A percentile compares a stretch with the other conserved stretches of the same genome.
These are phyloP conservation scores for Coreoperca whiteheadi DNA, from an alignment of 2,113 vertebrate genomes.

Conservation along the genomic window DNA sequence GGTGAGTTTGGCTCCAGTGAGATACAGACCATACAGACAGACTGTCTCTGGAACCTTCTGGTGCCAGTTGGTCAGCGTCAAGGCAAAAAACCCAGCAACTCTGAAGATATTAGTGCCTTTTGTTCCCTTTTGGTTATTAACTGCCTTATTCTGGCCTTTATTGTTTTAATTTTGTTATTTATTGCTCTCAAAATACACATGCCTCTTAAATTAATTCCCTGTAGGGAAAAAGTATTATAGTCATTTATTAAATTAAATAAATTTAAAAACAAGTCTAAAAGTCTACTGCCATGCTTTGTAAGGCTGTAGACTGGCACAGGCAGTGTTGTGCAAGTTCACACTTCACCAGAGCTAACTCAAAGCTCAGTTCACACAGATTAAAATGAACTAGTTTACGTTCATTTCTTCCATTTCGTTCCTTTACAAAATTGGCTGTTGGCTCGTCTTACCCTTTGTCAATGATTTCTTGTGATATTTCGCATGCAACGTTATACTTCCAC, in stretches of 20 bases:
- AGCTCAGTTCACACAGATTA: no score
- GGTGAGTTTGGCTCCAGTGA: constrained; percentile 53
- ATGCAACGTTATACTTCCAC: no score
- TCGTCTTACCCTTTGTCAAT: no score
- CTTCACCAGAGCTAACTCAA: no score
- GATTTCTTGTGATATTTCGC: no score
- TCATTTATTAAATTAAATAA: background rate
- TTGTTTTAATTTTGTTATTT: constrained; percentile 3
- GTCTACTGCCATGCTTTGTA: background rate
- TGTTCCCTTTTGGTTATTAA: constrained; percentile 1
- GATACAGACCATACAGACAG: constrained; percentile 44
- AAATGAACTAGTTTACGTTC: no score
- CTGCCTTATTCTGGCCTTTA: background rate
- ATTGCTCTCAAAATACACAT: constrained; percentile 3
- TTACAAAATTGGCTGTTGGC: no score
- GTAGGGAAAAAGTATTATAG: background rate
- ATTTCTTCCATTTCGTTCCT: no score
- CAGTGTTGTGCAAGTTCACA: no score
- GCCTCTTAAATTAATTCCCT: constrained; percentile 16
- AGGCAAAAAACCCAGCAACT: constrained; percentile 31
- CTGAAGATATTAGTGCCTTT: constrained; percentile 12
- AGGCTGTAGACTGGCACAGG: background rate
- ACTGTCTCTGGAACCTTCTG: constrained; percentile 46
- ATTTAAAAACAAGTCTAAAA: background rate
- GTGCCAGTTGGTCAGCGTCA: constrained; percentile 56